Evolutionary conservation across 1,140 invertebrate species (phyloP), one percentile per base, ranked within the genome.

Genomic region (Olivierus martensii): DNA sequence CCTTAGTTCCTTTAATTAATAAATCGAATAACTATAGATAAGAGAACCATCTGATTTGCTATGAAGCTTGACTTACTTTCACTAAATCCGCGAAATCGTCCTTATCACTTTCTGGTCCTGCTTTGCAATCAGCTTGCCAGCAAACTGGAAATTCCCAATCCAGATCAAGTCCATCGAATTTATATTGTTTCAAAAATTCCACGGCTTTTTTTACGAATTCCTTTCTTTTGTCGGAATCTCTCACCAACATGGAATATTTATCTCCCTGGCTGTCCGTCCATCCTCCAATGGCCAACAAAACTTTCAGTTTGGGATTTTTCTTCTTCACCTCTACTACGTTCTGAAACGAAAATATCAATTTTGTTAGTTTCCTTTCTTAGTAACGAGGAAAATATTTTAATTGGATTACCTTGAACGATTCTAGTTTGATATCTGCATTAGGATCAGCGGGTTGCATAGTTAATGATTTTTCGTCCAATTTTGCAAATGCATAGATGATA

Each of bases 71-170:
- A n/a, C 62, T 67, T 70, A 85, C 84, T 76, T 82, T 76, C 22
- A 94, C 85, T 17, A 97, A 77, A 59, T 78, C 76, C 7, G 88
- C 85, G 66, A 95, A 97, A 68, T 91, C 88, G 58, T 87, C 79
- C 53, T 79, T 81, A 67, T 97, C 92, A 43, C 84, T 80, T 0
- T 87, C 79, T 0, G 83, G 80, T 7, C 87, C 87, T 55, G 80
- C 83, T 15, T 78, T 79, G 64, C 87, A 93, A 62, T 89, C 81
- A 61, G 83, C 87, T 59, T 91, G 86, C 87, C 87, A 90, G 59
- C 88, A 93, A 43, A 82, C 81, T 0, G 87, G 88, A 66, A 90
- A 92, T 63, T 88, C 87, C 88, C 88, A 93, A 58, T 91, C 87
- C 3, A 92, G 60, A 56, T 88, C 85, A 0, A 93, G 65, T 15